phyloP scores from a whole-genome alignment of 92 coral and sea anemone species.

The Desmophyllum pertusum region DNA sequence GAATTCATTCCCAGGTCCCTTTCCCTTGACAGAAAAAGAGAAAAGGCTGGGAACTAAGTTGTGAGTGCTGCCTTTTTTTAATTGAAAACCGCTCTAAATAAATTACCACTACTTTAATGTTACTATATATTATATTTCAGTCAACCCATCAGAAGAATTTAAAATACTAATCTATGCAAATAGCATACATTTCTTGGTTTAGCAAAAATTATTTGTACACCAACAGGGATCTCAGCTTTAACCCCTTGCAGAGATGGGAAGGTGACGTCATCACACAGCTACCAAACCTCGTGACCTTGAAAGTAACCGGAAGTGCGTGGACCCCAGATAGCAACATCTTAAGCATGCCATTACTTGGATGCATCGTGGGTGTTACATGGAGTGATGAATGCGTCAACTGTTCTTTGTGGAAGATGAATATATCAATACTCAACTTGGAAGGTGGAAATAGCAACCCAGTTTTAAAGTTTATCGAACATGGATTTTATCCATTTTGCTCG shows the following conservation, averaged over 20 bases:
- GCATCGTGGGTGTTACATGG: slow-evolving; percentile 20
- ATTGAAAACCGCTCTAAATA: too few relatives aligned
- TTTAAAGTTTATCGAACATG: not conserved
- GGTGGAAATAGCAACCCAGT: not conserved
- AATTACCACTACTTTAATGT: too few relatives aligned
- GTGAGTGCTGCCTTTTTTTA: too few relatives aligned
- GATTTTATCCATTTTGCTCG: slow-evolving; percentile 6
- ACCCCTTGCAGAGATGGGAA: slow-evolving; percentile 29
- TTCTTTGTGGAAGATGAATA: not conserved
- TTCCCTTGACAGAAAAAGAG: too few relatives aligned
- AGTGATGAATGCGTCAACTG: slow-evolving; percentile 29
- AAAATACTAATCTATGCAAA: too few relatives aligned
- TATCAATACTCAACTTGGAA: not conserved
- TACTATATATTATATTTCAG: too few relatives aligned
- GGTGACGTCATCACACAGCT: slow-evolving; percentile 25
- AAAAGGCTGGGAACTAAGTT: too few relatives aligned
- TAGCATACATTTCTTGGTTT: not conserved
- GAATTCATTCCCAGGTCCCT: too few relatives aligned
- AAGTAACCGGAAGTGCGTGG: slow-evolving; percentile 23
- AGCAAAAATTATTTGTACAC: not conserved
- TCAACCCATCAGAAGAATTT: too few relatives aligned
- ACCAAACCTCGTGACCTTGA: slow-evolving; percentile 21
- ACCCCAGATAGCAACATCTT: slow-evolving; percentile 29
- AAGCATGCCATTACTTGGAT: slow-evolving; percentile 4
- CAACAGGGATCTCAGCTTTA: slow-evolving; percentile 31